Evolutionary conservation across 2,888 invertebrate species (phyloP), one percentile per base, ranked within the genome.

Genomic region (Sminthurides aquaticus): DNA sequence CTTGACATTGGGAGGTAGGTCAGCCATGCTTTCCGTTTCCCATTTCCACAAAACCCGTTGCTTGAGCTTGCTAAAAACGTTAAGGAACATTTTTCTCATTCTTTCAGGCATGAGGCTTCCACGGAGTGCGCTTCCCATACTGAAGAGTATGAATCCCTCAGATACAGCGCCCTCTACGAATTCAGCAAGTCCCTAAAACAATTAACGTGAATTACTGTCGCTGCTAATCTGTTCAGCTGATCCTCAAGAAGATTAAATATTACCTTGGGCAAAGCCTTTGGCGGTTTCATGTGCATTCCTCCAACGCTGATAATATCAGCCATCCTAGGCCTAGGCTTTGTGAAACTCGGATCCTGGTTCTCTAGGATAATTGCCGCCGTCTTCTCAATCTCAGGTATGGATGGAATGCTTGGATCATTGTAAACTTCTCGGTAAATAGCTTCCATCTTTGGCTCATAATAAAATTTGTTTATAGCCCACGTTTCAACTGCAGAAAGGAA

Each of bases 21-120:
- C 79, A 18, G 8, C 43, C 69, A 84, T 76, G 3, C 81, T 78
- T 22, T 85, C 83, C 1, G 83, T 85, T 75, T 90, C 89, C 80
- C 88, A 90, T 77, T 91, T 91, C 91, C 91, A 91, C 0, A 91
- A 79, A 22, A 91, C 87, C 71, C 88, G 83, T 76, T 89, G 89
- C 0, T 90, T 90, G 34, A 91, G 79, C 25, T 86, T 84, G 0
- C 87, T 84, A 75, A 91, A 85, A 0, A 89, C 90, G 52, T 85
- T 83, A 5, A 52, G 52, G 52, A 52, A 52, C 20, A 52, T 52
- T 52, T 52, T 52, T 8, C 52, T 15, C 20, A 52, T 52, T 18
- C 52, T 52, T 8, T 52, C 52, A 8, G 52, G 52, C 52, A 52
- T 52, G 8, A 15, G 11, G 52, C 52, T 52, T 5, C 52, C 52